Percentiles rank a stretch among this genome's conserved stretches.
These are phyloP conservation scores for Tachypleus tridentatus DNA, from an alignment of 1,140 invertebrate species.

Conservation along the genomic window DNA sequence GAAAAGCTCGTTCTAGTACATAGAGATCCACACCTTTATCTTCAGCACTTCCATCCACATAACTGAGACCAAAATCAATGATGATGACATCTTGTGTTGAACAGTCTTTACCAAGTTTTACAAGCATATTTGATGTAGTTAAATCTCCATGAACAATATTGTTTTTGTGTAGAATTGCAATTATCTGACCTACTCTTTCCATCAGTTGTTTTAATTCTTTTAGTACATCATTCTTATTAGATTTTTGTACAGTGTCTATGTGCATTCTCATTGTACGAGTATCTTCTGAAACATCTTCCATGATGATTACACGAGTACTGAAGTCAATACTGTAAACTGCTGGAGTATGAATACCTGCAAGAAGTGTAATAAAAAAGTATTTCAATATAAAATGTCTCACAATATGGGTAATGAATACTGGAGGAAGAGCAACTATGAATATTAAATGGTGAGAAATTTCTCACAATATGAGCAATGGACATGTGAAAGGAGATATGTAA, in stretches of 20 bases:
- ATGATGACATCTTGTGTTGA: constrained; percentile 25
- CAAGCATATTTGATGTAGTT: constrained; percentile 85
- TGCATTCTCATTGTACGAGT: constrained; percentile 63
- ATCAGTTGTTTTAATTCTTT: constrained; percentile 38
- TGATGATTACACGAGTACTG: constrained; percentile 31
- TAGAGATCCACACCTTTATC: constrained; percentile 96
- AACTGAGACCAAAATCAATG: constrained; percentile 91
- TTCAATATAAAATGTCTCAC: too few relatives aligned
- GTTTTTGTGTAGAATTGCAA: constrained; percentile 67
- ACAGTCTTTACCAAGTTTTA: constrained; percentile 20
- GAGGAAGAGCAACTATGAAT: too few relatives aligned
- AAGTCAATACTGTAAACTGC: constrained; percentile 60
- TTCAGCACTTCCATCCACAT: constrained; percentile 60
- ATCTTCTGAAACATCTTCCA: constrained; percentile 34
- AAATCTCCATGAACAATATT: constrained; percentile 96
- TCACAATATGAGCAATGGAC: too few relatives aligned
- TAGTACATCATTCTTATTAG: constrained; percentile 15
- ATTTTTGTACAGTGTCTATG: constrained; percentile 41
- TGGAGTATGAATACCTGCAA: constrained; percentile 62
- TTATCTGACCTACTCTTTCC: constrained; percentile 50
- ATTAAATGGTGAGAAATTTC: too few relatives aligned
- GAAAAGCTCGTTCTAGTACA: constrained; percentile 84
- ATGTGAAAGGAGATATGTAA: too few relatives aligned
- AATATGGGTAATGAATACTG: too few relatives aligned
- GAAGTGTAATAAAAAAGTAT: not conserved